These are phyloP conservation scores for Ephialtes manifestator DNA, from an alignment of 2,888 invertebrate genomes.

Conservation along the genomic window DNA sequence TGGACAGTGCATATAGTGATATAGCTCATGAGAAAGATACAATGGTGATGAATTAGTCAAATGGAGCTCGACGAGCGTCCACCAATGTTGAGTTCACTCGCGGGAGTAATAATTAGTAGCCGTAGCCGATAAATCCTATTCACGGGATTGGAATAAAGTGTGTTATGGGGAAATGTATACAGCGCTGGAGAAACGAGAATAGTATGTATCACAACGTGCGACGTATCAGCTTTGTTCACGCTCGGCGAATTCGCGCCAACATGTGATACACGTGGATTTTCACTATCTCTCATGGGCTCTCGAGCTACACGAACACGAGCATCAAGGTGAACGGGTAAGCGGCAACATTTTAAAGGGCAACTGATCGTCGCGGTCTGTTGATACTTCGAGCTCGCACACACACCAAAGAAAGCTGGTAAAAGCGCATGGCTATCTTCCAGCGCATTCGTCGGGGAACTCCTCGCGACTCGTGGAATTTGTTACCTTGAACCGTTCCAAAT, in stretches of 20 bases:
- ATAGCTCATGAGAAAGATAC: not conserved
- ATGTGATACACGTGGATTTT: conserved; percentile 31
- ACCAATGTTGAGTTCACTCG: conserved; percentile 26
- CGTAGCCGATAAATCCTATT: conserved; percentile 28
- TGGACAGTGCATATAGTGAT: not conserved
- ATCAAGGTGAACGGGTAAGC: conserved; percentile 58
- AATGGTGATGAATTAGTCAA: conserved; percentile 18
- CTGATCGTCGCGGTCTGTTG: conserved; percentile 34
- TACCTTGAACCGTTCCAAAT: conserved; percentile 3
- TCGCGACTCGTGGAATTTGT: not conserved
- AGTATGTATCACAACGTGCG: conserved; percentile 8
- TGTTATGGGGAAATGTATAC: not conserved
- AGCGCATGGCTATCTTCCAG: conserved; percentile 2
- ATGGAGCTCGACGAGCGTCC: conserved; percentile 17
- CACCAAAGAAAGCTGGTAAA: conserved; percentile 7
- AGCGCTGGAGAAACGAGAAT: not conserved
- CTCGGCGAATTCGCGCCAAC: conserved; percentile 29
- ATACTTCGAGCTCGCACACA: conserved; percentile 3
- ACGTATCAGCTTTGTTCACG: conserved; percentile 51
- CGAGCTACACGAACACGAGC: conserved; percentile 22
- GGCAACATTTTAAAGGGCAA: conserved; percentile 56
- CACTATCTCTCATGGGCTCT: conserved; percentile 8
- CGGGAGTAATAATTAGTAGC: conserved; percentile 51
- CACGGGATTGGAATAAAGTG: conserved; percentile 35
- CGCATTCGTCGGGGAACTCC: conserved; percentile 24